Percentiles rank a stretch among this genome's conserved stretches.
phyloP scores from a whole-genome alignment of 2,113 vertebrate genomes.

The crab-eating macaque (Macaca fascicularis) region DNA sequence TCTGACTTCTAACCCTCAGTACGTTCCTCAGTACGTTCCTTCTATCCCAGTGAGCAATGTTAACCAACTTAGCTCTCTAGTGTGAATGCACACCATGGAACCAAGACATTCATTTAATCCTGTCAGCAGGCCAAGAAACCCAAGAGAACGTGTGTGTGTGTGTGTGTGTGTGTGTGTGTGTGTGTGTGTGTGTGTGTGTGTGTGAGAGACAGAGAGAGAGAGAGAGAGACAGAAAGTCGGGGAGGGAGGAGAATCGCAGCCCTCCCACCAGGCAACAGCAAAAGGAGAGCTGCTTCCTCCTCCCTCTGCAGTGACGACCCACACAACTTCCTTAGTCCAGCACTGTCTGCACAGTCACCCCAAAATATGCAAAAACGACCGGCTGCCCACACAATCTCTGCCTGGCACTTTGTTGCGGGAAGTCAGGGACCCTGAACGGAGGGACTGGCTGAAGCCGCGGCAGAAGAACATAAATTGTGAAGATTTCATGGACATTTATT shows the following conservation, averaged over 20 bases:
- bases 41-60: neutral
- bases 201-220: neutral
- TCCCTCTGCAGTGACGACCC: neutral
- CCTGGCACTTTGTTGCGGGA: too few relatives aligned
- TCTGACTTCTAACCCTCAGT: neutral
- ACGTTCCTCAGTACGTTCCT: neutral
- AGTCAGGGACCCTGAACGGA: too few relatives aligned
- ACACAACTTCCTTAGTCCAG: neutral
- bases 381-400: neutral
- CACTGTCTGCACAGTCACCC: neutral
- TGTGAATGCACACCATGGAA: too few relatives aligned
- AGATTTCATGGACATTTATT: too few relatives aligned
- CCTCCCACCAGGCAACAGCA: neutral
- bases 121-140: neutral
- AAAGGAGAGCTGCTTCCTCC: neutral
- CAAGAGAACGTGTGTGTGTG: neutral
- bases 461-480: too few relatives aligned
- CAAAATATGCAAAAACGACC: neutral
- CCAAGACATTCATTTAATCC: neutral
- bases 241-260: neutral
- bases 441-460: too few relatives aligned
- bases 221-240: neutral
- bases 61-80: neutral
- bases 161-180: too few relatives aligned
- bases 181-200: neutral